Base-by-base conservation (phyloP, 92 coral and sea anemone genomes). In the Palythoa caribaeorum region DNA sequence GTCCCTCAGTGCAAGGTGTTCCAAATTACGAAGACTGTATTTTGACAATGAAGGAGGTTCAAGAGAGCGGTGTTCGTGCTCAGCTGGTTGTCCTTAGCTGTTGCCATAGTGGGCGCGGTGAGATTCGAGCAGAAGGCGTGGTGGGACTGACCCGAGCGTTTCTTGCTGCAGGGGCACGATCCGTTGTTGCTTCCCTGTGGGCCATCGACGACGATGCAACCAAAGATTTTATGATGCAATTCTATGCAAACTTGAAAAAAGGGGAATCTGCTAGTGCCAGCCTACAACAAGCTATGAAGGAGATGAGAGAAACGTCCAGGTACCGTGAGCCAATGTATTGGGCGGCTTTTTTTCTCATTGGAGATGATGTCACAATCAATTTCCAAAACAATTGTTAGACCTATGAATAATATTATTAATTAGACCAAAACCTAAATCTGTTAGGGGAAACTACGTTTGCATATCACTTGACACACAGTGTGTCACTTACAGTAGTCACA, bases 31-130 rank as follows among this genome's bases (percentile, higher is more conserved):
- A 57, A n/a, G 65, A 57, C n/a, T 57, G 65, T 17, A 57, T 57
- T 15, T 57, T 57, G 65, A 57, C 16, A 15, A 57, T 57, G 65
- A 17, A 57, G 16, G 65, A 57, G 16, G n/a, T 57, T 1, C 20
- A 57, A 57, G 65, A 57, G 65, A 17, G 2, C 65, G 65, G 65
- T 57, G 28, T 63, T 7, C 70, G 35, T 6, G 70, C 70, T 5
- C 21, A 63, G 70, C 9, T 63, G 20, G 70, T 63, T 63, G 70
- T 63, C 6, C 21, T 63, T 2, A 63, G 70, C 20, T 63, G 70
- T n/a, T 63, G 70, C n/a, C 70, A 63, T n/a, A 63, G 21, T 6
- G 70, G 70, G n/a, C 70, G 70, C 20, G 70, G 70, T 16, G 70
- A 63, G 36, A 63, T 63, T 21, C n/a, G n/a, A 62, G 69, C 69